These are phyloP conservation scores for Sarcophaga subvicina DNA, from an alignment of 2,888 invertebrate genomes.

Conservation along the genomic window DNA sequence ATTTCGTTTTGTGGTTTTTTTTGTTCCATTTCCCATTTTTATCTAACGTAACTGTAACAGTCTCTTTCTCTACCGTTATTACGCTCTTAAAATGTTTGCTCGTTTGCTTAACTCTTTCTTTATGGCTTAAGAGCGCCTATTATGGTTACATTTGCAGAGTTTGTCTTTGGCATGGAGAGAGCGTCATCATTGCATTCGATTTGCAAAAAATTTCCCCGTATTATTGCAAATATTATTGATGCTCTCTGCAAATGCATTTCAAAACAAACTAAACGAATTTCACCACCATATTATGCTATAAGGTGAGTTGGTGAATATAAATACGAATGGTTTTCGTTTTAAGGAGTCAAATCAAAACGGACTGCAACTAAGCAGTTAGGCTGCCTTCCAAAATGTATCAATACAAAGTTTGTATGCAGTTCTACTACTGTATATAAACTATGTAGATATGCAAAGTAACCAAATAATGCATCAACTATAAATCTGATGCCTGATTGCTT, in stretches of 20 bases:
- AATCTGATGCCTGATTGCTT: too few species aligned
- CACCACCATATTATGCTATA: neutral
- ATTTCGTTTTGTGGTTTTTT: neutral
- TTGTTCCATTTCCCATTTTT: neutral
- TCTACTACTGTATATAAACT: too few species aligned
- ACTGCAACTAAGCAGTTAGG: too few species aligned
- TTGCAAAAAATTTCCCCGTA: too few species aligned
- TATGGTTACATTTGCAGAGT: neutral
- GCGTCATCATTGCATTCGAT: too few species aligned
- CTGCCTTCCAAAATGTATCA: too few species aligned
- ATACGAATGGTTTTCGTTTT: neutral
- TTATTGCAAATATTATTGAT: constrained; percentile 5
- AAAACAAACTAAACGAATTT: neutral
- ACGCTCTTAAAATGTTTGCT: neutral
- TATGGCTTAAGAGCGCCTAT: neutral
- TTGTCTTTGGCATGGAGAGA: too few species aligned
- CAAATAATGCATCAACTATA: too few species aligned
- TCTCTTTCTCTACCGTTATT: neutral
- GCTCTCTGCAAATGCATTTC: neutral
- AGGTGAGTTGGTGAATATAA: neutral
- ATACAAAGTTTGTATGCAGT: too few species aligned
- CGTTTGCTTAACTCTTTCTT: neutral
- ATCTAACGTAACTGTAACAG: neutral
- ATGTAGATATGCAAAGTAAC: too few species aligned
- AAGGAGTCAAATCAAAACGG: too few species aligned